phyloP scores from a whole-genome alignment of 1,140 invertebrate genomes.

The Anastrepha obliqua region DNA sequence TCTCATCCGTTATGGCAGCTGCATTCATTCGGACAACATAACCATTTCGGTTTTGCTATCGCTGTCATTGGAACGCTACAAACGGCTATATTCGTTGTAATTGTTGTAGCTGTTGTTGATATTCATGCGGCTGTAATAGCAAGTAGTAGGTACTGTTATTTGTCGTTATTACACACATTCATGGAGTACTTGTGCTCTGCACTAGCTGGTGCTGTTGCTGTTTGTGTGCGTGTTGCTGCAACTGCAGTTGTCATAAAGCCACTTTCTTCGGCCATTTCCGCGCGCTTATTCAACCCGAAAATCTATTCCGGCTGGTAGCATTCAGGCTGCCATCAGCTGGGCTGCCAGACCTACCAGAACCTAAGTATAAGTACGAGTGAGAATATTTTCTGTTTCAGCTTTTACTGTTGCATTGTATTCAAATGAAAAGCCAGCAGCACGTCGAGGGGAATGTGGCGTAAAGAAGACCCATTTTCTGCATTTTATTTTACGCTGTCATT shows the following conservation, averaged over 20 bases:
- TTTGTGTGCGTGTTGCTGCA: conserved; percentile 5
- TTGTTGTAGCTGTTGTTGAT: conserved; percentile 7
- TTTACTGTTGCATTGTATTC: neutral
- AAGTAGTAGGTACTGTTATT: conserved; percentile 36
- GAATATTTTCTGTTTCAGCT: neutral
- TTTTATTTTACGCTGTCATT: neutral
- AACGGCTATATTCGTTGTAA: neutral
- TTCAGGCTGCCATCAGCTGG: neutral
- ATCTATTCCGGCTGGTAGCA: neutral
- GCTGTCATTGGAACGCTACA: neutral
- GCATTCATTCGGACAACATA: conserved; percentile 2
- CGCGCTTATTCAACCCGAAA: neutral
- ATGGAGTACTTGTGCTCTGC: neutral
- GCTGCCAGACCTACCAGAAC: neutral
- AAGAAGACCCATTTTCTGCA: neutral
- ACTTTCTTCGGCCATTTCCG: conserved; percentile 22
- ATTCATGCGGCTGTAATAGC: conserved; percentile 1
- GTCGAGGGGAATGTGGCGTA: neutral
- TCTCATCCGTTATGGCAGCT: conserved; percentile 4
- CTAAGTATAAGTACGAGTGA: neutral
- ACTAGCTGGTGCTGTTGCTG: neutral
- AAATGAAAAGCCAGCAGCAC: neutral
- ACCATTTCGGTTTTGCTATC: conserved; percentile 19
- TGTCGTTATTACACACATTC: conserved; percentile 17
- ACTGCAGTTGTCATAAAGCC: conserved; percentile 31